phyloP scores from a whole-genome alignment of 1,140 invertebrate species.

The Laupala kohalensis region DNA sequence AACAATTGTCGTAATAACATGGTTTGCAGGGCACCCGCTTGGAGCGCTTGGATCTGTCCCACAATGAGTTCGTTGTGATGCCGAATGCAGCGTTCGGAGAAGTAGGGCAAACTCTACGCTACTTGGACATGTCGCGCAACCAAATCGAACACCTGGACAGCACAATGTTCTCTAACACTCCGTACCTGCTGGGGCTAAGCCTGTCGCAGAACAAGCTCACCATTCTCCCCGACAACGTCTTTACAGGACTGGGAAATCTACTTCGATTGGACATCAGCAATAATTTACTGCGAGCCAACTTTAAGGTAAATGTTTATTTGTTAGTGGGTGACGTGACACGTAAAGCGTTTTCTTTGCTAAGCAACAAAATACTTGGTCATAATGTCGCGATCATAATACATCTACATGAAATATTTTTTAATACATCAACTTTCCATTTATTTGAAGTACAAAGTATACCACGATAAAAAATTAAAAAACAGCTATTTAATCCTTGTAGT shows the following conservation, averaged over 20 bases:
- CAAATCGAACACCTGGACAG: slow-evolving; percentile 75
- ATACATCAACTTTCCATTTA: too few species aligned
- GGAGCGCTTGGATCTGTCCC: slow-evolving; percentile 64
- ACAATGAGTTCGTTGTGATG: slow-evolving; percentile 63
- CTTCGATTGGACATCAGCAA: slow-evolving; percentile 64
- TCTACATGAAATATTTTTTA: too few species aligned
- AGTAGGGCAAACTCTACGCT: slow-evolving; percentile 57
- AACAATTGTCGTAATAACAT: too few species aligned
- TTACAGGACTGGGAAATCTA: slow-evolving; percentile 63
- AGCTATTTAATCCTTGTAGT: too few species aligned
- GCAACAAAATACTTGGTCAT: too few species aligned
- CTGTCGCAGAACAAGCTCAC: slow-evolving; percentile 68
- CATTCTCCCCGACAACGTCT: slow-evolving; percentile 77
- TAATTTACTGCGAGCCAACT: slow-evolving; percentile 71
- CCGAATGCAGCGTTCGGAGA: slow-evolving; percentile 56
- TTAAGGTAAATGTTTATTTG: slow-evolving; percentile 82
- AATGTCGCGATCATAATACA: too few species aligned
- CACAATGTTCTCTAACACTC: slow-evolving; percentile 70
- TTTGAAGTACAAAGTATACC: too few species aligned
- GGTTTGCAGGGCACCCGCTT: slow-evolving; percentile 44
- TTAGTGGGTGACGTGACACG: too few species aligned
- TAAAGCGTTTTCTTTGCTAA: too few species aligned
- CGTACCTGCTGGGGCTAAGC: slow-evolving; percentile 63
- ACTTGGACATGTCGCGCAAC: slow-evolving; percentile 66
- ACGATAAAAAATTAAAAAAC: too few species aligned